Evolutionary conservation across 2,797 vertebrate genomes (phyloP).

Genomic region (Eutrigla gurnardus): DNA sequence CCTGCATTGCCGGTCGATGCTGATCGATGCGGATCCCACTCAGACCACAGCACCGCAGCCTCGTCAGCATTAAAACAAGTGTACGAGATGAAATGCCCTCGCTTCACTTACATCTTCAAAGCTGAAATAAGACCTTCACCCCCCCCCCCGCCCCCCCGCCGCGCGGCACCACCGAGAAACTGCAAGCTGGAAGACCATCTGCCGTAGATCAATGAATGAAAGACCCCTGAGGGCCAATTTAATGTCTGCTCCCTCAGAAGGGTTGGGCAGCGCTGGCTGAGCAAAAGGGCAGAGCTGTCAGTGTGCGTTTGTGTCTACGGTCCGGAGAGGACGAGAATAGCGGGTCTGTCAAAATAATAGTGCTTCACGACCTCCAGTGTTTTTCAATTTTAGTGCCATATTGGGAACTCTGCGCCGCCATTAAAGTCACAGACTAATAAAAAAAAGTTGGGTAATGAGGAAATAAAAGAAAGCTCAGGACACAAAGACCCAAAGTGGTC

Average conservation of each 20-base stretch:
- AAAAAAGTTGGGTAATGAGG: constrained; percentile 58
- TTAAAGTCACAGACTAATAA: constrained; percentile 54
- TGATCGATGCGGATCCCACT: not conserved
- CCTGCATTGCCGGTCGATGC: not conserved
- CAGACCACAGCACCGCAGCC: not conserved
- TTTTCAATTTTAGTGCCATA: constrained; percentile 60
- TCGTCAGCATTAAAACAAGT: not conserved
- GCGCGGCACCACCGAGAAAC: not conserved
- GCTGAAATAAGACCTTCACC: constrained; percentile 27
- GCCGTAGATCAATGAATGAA: constrained; percentile 32
- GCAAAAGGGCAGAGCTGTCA: constrained; percentile 32
- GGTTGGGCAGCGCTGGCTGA: constrained; percentile 8
- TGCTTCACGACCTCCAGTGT: not conserved
- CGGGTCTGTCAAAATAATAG: constrained; percentile 67
- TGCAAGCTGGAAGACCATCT: constrained; percentile 16
- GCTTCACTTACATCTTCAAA: constrained; percentile 25
- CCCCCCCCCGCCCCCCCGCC: not conserved
- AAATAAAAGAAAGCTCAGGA: constrained; percentile 48
- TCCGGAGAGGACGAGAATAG: constrained; percentile 10
- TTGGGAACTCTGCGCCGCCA: constrained; percentile 64
- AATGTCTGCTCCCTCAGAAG: constrained; percentile 9
- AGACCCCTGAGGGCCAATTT: constrained; percentile 25
- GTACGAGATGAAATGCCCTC: constrained; percentile 7
- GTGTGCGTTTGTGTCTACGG: constrained; percentile 5
- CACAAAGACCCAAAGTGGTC: not conserved